phyloP scores from a whole-genome alignment of 1,140 invertebrate genomes.

The Augochlora pura region DNA sequence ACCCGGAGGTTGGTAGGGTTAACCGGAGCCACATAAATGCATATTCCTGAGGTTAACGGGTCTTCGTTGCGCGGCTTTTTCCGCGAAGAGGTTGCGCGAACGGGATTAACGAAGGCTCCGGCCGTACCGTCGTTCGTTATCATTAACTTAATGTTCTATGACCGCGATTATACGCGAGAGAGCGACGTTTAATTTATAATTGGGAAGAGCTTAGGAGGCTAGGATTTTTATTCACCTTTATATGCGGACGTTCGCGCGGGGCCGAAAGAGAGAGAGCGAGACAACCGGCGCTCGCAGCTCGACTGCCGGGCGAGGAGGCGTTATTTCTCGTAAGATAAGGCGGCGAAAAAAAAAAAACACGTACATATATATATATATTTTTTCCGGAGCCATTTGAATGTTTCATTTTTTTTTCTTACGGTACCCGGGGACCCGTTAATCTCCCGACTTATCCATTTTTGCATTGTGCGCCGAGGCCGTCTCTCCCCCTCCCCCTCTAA shows the following conservation, averaged over 20 bases:
- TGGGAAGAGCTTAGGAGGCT: constrained; percentile 39
- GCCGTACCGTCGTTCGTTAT: constrained; percentile 48
- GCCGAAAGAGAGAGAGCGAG: not conserved
- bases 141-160: constrained; percentile 57
- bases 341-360: not conserved
- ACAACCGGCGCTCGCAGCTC: not conserved
- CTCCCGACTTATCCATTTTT: constrained; percentile 45
- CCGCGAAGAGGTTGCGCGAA: constrained; percentile 28
- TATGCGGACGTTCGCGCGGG: not conserved
- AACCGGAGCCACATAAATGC: not conserved
- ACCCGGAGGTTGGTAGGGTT: too few relatives aligned
- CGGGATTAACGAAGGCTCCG: constrained; percentile 47
- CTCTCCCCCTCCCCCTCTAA: not conserved
- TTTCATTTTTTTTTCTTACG: constrained; percentile 46
- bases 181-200: constrained; percentile 50
- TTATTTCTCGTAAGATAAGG: constrained; percentile 34
- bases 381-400: constrained; percentile 40
- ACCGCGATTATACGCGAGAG: constrained; percentile 17
- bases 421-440: constrained; percentile 30
- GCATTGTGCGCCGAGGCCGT: constrained; percentile 10
- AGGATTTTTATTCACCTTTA: constrained; percentile 21
- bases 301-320: not conserved
- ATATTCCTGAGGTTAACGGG: not conserved
- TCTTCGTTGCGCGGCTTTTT: constrained; percentile 16
- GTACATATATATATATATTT: constrained; percentile 3